phyloP scores from a whole-genome alignment of 37 sponge, comb jelly and placozoan genomes.

The Chondrosia reniformis region DNA sequence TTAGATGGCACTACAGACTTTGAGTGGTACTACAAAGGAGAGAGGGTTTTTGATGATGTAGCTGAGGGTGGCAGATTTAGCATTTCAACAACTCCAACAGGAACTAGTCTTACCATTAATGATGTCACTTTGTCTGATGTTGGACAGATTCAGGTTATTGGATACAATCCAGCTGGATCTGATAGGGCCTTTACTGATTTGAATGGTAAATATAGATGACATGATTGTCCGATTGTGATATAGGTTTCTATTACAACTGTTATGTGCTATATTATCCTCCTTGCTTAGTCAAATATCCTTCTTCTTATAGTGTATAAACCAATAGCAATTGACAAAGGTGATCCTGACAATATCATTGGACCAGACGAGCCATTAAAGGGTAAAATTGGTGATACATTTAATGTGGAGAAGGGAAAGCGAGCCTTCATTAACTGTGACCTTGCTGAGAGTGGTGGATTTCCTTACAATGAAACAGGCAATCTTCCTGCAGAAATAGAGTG shows the following conservation, averaged over 20 bases:
- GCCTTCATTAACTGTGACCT: conserved; percentile 4
- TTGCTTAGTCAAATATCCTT: too few relatives aligned
- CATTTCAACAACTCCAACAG: neutral
- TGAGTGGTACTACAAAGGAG: neutral
- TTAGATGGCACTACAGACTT: neutral
- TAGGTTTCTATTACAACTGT: too few relatives aligned
- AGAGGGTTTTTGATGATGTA: neutral
- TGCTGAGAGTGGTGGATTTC: neutral
- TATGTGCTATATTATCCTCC: too few relatives aligned
- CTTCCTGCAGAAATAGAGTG: neutral
- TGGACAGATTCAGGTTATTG: neutral
- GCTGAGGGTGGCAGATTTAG: neutral
- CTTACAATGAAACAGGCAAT: neutral
- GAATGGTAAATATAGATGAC: neutral
- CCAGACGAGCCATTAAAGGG: neutral
- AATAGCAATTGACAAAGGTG: neutral
- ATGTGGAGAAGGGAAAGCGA: neutral
- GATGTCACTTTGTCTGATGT: neutral
- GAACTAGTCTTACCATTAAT: neutral
- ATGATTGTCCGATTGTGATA: too few relatives aligned
- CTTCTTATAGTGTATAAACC: neutral
- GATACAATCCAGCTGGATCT: conserved; percentile 5
- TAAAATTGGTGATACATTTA: conserved; percentile 1
- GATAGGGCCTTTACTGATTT: neutral
- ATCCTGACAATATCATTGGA: neutral